Conservation (phyloP, 2,888 invertebrate species). For the Plagiodera versicolora region DNA sequence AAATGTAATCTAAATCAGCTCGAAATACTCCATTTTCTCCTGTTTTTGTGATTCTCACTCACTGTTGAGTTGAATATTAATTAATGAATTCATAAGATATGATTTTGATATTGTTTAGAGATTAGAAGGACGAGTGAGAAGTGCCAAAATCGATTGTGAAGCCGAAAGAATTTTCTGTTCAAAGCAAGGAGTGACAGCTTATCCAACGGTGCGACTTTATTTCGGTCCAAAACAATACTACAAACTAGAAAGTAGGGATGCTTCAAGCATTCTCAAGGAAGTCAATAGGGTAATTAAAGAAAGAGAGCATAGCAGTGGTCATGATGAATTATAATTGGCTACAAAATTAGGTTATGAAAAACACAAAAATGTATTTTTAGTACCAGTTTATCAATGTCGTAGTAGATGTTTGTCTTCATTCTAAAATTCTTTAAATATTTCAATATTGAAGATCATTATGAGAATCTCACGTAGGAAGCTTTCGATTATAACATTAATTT, state of each 20-base stretch:
- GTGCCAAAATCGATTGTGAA: conserved; percentile 70
- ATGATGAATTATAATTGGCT: conserved; percentile 45
- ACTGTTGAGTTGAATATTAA: no score
- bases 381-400: not conserved
- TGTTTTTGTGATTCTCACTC: no score
- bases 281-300: conserved; percentile 35
- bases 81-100: no score
- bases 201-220: conserved; percentile 63
- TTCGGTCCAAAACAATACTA: conserved; percentile 43
- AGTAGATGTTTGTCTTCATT: not conserved
- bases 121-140: conserved; percentile 59
- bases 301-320: conserved; percentile 42
- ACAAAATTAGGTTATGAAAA: not conserved
- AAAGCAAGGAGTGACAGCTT: conserved; percentile 58
- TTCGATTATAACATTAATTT: not conserved
- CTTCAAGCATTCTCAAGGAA: conserved; percentile 31
- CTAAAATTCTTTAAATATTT: no score
- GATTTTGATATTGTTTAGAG: conserved; percentile 44
- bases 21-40: no score
- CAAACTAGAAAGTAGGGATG: conserved; percentile 40
- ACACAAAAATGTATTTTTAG: not conserved
- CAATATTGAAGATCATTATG: not conserved
- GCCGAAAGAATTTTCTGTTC: conserved; percentile 58
- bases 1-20: no score
- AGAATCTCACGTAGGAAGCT: not conserved